phyloP scores from a whole-genome alignment of 2,797 vertebrate genomes.

The Sphenopsis melanotis region DNA sequence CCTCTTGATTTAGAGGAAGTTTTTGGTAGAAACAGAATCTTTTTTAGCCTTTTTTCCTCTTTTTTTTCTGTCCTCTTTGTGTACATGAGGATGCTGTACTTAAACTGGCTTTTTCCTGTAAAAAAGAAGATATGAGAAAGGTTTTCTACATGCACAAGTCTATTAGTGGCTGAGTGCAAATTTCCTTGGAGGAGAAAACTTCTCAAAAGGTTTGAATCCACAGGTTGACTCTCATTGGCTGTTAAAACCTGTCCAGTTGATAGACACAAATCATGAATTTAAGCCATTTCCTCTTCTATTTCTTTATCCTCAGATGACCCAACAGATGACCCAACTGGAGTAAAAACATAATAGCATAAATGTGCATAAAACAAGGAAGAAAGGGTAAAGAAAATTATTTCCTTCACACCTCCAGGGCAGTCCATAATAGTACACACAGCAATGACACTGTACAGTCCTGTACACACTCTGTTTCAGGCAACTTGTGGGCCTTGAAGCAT shows the following conservation, averaged over 20 bases:
- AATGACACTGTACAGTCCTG: background rate
- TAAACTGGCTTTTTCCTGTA: background rate
- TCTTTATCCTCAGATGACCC: background rate
- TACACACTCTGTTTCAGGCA: background rate
- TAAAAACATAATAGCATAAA: background rate
- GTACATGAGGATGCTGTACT: background rate
- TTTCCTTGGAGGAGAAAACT: background rate
- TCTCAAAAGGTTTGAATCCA: background rate
- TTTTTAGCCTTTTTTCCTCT: background rate
- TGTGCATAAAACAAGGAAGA: background rate
- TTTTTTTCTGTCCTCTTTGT: background rate
- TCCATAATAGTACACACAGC: background rate
- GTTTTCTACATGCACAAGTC: background rate
- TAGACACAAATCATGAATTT: background rate
- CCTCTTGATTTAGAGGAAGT: background rate
- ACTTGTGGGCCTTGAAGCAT: background rate
- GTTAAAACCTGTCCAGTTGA: background rate
- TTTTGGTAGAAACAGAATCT: background rate
- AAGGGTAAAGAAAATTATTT: background rate
- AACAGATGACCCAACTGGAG: background rate
- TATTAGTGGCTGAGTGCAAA: background rate
- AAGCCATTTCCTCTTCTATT: background rate
- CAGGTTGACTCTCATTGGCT: background rate
- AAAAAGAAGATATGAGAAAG: background rate
- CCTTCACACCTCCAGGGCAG: background rate